phyloP scores from a whole-genome alignment of 2,113 vertebrate genomes.

The Rissa tridactyla region DNA sequence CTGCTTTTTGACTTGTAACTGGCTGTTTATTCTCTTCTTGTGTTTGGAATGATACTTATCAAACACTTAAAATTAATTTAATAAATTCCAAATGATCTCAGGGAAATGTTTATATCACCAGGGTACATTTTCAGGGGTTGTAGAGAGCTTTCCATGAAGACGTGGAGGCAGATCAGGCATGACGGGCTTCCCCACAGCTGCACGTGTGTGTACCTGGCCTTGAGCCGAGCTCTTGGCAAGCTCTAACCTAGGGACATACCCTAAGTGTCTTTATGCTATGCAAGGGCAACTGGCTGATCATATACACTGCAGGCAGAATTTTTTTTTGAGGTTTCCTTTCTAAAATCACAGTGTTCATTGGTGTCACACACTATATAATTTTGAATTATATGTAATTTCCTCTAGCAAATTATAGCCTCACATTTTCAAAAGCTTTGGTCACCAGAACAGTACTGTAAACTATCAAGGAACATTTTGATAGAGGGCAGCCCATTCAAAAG shows the following conservation, averaged over 20 bases:
- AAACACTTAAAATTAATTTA: background rate
- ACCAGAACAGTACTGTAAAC: background rate
- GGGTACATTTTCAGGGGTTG: background rate
- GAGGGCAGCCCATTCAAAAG: background rate
- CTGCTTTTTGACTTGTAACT: background rate
- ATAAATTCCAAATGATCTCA: background rate
- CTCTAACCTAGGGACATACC: background rate
- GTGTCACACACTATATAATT: background rate
- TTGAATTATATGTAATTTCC: background rate
- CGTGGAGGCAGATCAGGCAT: background rate
- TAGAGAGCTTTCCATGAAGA: background rate
- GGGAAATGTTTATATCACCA: background rate
- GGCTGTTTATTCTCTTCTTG: background rate
- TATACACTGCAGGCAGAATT: background rate
- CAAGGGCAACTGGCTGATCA: background rate
- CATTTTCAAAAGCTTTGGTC: background rate
- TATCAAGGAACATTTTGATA: background rate
- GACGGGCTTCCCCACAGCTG: background rate
- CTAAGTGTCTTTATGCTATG: background rate
- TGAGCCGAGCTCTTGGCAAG: background rate
- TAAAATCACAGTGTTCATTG: background rate
- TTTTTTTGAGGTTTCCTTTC: background rate
- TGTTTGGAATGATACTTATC: background rate
- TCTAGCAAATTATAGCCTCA: background rate
- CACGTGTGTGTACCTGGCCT: rapidly evolving